A percentile compares a stretch with the other conserved stretches of the same genome.
phyloP scores from a whole-genome alignment of 1,140 invertebrate species.

The Pogonomyrmex californicus region DNA sequence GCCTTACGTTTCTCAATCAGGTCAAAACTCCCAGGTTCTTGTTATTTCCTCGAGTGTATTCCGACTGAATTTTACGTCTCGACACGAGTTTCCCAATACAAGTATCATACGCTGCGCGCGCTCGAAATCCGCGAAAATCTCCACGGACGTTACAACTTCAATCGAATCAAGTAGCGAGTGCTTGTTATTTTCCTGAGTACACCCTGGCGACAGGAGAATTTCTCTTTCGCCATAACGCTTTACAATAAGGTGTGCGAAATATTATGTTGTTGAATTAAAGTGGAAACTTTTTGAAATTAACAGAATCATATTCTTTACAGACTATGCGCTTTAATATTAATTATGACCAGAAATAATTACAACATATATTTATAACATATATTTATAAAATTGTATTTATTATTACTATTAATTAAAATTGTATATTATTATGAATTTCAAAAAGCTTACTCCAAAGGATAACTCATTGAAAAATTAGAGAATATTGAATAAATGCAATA shows the following conservation, averaged over 20 bases:
- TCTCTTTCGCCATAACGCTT: background rate
- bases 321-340: background rate
- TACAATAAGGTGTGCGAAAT: background rate
- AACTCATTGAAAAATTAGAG: background rate
- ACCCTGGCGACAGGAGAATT: background rate
- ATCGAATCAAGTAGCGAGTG: constrained; percentile 33
- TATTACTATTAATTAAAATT: no score
- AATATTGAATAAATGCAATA: background rate
- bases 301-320: background rate
- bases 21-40: constrained; percentile 5
- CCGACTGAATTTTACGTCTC: constrained; percentile 23
- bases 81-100: constrained; percentile 29
- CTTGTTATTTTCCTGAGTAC: constrained; percentile 44
- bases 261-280: background rate
- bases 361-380: no score
- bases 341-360: background rate
- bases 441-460: background rate
- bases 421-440: background rate
- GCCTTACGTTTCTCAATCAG: background rate
- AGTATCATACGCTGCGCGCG: constrained; percentile 27
- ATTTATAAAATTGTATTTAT: no score
- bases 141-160: constrained; percentile 39
- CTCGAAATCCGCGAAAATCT: constrained; percentile 46
- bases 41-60: constrained; percentile 38
- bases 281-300: background rate